A percentile compares a stretch with the other conserved stretches of the same genome.
These are phyloP conservation scores for Tinamus major DNA, from an alignment of 2,797 vertebrate genomes.

Conservation along the genomic window DNA sequence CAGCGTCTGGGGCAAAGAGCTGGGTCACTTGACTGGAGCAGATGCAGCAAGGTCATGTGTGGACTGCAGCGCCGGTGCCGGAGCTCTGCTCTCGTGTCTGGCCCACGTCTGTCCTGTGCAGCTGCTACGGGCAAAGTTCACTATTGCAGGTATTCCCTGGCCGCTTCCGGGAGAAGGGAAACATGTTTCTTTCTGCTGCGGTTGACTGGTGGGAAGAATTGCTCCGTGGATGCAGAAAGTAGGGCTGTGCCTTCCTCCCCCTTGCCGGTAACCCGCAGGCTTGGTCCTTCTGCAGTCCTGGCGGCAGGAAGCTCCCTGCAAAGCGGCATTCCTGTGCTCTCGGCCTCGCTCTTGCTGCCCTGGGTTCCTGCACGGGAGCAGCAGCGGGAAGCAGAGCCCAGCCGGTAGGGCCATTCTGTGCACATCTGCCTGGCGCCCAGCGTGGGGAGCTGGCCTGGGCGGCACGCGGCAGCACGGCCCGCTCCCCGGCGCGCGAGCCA, in stretches of 20 bases:
- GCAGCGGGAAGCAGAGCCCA: background rate
- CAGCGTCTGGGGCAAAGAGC: slow-evolving; percentile 29
- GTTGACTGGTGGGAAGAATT: background rate
- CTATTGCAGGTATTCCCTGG: background rate
- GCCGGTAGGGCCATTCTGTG: background rate
- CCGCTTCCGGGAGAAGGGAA: background rate
- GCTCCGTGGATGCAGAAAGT: background rate
- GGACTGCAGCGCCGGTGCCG: background rate
- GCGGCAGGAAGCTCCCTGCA: background rate
- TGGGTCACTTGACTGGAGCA: background rate
- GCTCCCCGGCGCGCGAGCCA: background rate
- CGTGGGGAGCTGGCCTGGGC: background rate
- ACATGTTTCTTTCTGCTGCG: background rate
- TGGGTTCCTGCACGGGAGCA: background rate
- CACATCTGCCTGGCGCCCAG: background rate
- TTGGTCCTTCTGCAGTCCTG: background rate
- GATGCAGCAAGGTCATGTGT: background rate
- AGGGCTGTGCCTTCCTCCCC: background rate
- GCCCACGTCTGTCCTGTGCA: background rate
- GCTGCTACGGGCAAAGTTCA: background rate
- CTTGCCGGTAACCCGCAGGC: background rate
- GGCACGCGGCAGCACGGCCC: background rate
- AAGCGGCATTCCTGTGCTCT: background rate
- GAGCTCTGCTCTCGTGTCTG: background rate
- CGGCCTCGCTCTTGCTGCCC: background rate